These are phyloP conservation scores for Platerodrilus igneus DNA, from an alignment of 2,888 invertebrate genomes.

Conservation along the genomic window DNA sequence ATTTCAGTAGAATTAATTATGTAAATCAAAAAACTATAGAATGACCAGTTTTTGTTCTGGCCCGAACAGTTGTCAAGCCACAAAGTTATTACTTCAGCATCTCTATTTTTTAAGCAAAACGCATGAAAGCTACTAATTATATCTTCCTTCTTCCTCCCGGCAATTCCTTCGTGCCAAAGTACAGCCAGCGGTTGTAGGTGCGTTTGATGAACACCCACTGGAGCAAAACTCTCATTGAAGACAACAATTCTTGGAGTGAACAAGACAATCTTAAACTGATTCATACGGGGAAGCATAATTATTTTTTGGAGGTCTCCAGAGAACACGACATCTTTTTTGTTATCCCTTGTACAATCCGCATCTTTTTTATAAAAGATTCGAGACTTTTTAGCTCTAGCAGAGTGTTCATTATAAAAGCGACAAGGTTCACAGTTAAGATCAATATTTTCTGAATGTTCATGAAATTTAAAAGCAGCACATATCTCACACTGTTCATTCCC, in stretches of 20 bases:
- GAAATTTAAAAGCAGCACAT: slow-evolving; percentile 15
- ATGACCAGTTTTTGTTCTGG: slow-evolving; percentile 24
- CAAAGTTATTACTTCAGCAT: slow-evolving; percentile 15
- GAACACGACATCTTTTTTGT: too few species aligned
- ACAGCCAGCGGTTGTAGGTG: slow-evolving; percentile 8
- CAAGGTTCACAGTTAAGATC: slow-evolving; percentile 6
- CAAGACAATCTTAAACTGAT: slow-evolving; percentile 12
- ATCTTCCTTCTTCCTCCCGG: slow-evolving; percentile 11
- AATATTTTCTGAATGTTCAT: slow-evolving; percentile 7
- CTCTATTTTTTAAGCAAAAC: slow-evolving; percentile 16
- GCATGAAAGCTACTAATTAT: slow-evolving; percentile 12
- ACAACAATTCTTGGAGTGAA: slow-evolving; percentile 12
- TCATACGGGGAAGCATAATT: slow-evolving; percentile 13
- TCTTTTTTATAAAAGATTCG: slow-evolving; percentile 11
- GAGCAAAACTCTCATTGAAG: slow-evolving; percentile 13
- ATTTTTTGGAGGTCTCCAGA: slow-evolving; percentile 15
- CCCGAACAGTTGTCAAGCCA: slow-evolving; percentile 24
- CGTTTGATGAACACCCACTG: slow-evolving; percentile 5
- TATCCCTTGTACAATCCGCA: too few species aligned
- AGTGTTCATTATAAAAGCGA: slow-evolving; percentile 8
- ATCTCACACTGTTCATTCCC: slow-evolving; percentile 20
- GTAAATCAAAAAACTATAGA: slow-evolving; percentile 20
- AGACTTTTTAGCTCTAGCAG: slow-evolving; percentile 9
- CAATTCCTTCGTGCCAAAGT: slow-evolving; percentile 21
- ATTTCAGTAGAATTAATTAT: slow-evolving; percentile 17